Base-by-base conservation (phyloP, 2,797 vertebrate species). In the Pangasius larnaudii region DNA sequence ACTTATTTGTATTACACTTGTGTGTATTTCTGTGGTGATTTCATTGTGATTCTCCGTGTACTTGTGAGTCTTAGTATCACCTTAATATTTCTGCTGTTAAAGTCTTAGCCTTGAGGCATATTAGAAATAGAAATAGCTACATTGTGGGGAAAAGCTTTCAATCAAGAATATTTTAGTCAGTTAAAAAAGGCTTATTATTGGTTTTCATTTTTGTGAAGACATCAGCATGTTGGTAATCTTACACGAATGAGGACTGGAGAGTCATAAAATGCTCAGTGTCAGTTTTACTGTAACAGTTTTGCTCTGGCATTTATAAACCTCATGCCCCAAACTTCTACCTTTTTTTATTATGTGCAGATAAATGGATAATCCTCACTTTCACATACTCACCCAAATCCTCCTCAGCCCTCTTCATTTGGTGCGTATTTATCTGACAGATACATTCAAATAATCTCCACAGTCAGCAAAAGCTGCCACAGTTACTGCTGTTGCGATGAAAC, bases 381-480 rank as follows among this genome's bases (percentile, higher is more conserved):
- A 83, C 81, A n/a, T 87, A 88, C 69, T 85, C 67, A 77, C 46
- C 24, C 86, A 84, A 72, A 75, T 74, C 36, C 24, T 86, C 85
- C 63, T 56, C 6, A 59, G 24, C 49, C 46, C 61, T 63, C 67
- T 46, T 89, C 88, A 84, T 90, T 90, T 78, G n/a, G 75, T 85
- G 83, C 85, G 84, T 85, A 89, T 75, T 93, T 93, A 93, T 94
- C 93, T 94, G 91, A 92, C 88, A 88, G 74, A 91, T 91, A 91
- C 89, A 91, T 88, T 92, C 85, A 88, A 89, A 82, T 85, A 88
- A 82, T 85, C 90, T 63, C 86, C 86, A 84, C 84, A 77, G 90
- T 91, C 71, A 72, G 85, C 91, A 87, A 67, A 90, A 88, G 88
- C 91, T 80, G 89, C 86, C 89, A 74, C 82, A 89, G 88, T 93